Base-by-base conservation (phyloP, 2,888 invertebrate species). In the Sarcophaga rosellei region DNA sequence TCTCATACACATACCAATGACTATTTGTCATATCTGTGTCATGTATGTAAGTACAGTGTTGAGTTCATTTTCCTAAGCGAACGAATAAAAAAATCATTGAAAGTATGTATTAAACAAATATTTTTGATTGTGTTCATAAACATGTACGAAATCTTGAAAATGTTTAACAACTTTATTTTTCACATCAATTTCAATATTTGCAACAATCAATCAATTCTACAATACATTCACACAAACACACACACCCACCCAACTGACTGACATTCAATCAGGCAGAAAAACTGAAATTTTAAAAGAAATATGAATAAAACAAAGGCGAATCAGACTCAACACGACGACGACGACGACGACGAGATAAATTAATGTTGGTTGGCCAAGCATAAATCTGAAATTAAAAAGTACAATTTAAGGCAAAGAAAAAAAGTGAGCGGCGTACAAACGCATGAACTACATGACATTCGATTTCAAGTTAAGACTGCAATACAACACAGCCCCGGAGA, bases 151-250 rank as follows among this genome's bases (percentile, higher is more conserved):
- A 75, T 84, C 74, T 84, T 70, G 21, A 66, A 84, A 78, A 81
- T 59, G 81, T 86, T 81, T 81, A 86, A 86, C 86, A 86, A 86
- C 86, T 86, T 84, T 84, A 86, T 86, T 84, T 81, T 81, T 84
- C 78, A 84, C 75, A 84, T 86, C 86, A 81, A 66, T 86, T 84
- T 75, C 35, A 74, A 69, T 86, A 68, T 78, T 66, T 74, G 70
- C 66, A 81, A 75, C 81, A 84, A 86, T 86, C 86, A 86, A 86
- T 86, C 86, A 86, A 81, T 15, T n/a, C n/a, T 2, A 8, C n/a
- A n/a, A n/a, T n/a, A n/a, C 35, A 35, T 35, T 23, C 69, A 61
- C 65, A 72, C 65, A 72, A 3, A 3, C 72, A 66, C 66, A 82
- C 59, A 73, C 68, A 69, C 70, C 57, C 23, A 70, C 57, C n/a